phyloP scores from a whole-genome alignment of 2,888 invertebrate genomes.

The Autographa gamma region DNA sequence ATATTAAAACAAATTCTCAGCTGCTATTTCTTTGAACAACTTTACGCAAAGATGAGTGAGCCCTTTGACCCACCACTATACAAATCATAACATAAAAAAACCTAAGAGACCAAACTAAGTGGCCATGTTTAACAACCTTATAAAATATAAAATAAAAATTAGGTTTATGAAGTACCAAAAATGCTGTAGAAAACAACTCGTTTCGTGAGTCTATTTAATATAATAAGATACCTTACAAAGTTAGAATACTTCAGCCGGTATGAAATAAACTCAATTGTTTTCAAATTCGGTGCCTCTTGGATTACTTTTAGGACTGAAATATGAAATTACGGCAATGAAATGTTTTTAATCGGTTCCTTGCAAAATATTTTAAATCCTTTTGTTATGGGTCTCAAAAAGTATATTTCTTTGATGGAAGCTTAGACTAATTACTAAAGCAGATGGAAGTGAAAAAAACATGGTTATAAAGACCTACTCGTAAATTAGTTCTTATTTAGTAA shows the following conservation, averaged over 20 bases:
- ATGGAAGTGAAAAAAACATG: no score
- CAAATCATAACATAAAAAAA: neutral
- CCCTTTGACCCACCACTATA: neutral
- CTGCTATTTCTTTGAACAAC: constrained; percentile 8
- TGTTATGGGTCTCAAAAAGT: neutral
- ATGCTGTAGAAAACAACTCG: constrained; percentile 14
- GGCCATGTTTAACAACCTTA: neutral
- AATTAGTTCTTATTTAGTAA: no score
- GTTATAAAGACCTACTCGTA: no score
- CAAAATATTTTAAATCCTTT: constrained; percentile 13
- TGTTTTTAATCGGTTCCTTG: constrained; percentile 26
- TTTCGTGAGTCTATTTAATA: constrained; percentile 22
- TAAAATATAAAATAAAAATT: constrained; percentile 22
- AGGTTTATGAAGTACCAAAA: constrained; percentile 14
- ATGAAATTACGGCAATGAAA: constrained; percentile 30
- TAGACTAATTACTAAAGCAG: no score
- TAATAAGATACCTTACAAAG: constrained; percentile 28
- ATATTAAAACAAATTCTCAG: neutral
- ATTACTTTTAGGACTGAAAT: constrained; percentile 25
- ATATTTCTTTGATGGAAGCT: neutral
- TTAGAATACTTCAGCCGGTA: constrained; percentile 24
- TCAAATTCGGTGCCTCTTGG: constrained; percentile 25
- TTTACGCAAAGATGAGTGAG: neutral
- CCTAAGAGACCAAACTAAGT: constrained; percentile 8
- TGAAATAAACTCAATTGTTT: constrained; percentile 29